Conservation (phyloP, 2,888 invertebrate genomes). For the Andrena fulva region DNA sequence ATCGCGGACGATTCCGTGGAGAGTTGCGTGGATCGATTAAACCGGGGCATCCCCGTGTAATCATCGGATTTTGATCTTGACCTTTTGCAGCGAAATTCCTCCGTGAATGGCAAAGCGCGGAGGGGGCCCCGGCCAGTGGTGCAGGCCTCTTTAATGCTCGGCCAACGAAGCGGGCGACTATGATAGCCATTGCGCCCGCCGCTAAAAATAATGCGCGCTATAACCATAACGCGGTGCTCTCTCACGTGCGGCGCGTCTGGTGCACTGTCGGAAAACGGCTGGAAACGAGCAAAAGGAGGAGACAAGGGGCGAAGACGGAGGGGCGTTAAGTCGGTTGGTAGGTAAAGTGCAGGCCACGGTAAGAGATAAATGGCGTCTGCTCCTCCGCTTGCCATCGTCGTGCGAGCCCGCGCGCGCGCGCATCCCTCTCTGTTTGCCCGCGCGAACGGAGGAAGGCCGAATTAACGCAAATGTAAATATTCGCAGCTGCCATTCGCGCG, state of each 20-base stretch:
- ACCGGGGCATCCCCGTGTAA: not conserved
- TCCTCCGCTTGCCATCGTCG: constrained; percentile 14
- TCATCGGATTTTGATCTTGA: not conserved
- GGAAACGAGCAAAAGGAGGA: constrained; percentile 44
- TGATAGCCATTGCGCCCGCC: constrained; percentile 47
- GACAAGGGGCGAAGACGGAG: not conserved
- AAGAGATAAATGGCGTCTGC: constrained; percentile 58
- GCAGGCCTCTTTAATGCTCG: not conserved
- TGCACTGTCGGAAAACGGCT: constrained; percentile 23
- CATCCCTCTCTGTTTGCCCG: not conserved
- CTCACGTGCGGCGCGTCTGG: constrained; percentile 73
- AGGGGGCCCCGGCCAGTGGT: not conserved
- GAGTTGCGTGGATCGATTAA: not conserved
- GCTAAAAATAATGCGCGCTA: constrained; percentile 73
- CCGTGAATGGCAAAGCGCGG: constrained; percentile 6
- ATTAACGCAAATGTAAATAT: constrained; percentile 62
- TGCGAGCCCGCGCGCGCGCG: not conserved
- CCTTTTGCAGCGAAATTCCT: not conserved
- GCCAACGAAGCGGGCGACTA: constrained; percentile 27
- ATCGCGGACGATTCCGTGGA: too few species aligned
- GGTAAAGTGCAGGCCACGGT: constrained; percentile 55
- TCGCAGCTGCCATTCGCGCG: constrained; percentile 38
- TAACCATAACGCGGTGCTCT: constrained; percentile 68
- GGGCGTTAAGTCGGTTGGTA: constrained; percentile 62
- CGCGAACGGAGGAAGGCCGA: constrained; percentile 28